Percentiles rank a stretch among this genome's conserved stretches.
Conservation (phyloP, 2,888 invertebrate genomes). For the Plemyria rubiginata region DNA sequence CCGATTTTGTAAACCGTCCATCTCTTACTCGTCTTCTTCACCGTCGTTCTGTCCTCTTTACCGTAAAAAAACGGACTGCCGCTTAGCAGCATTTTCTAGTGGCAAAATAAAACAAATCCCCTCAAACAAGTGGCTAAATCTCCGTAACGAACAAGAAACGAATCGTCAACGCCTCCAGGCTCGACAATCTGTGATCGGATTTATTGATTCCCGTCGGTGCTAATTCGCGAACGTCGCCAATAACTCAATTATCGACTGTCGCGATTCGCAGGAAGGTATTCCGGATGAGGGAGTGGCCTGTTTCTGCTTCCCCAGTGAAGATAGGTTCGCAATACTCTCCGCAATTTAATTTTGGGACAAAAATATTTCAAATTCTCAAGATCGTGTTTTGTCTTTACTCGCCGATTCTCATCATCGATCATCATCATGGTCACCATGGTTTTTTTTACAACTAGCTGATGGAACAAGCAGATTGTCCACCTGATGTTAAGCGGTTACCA, state of each 20-base stretch:
- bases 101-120: background rate
- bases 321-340: too few relatives aligned
- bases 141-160: constrained; percentile 25
- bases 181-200: constrained; percentile 31
- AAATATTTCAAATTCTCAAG: background rate
- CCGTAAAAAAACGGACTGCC: too few relatives aligned
- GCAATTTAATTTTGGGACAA: background rate
- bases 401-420: too few relatives aligned
- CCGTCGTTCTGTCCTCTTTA: too few relatives aligned
- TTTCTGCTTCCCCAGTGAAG: constrained; percentile 2
- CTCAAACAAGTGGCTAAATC: constrained; percentile 5
- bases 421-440: too few relatives aligned
- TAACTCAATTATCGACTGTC: constrained; percentile 39
- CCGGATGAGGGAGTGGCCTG: constrained; percentile 25
- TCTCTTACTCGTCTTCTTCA: too few relatives aligned
- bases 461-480: too few relatives aligned
- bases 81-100: background rate
- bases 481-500: too few relatives aligned
- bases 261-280: constrained; percentile 28
- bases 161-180: constrained; percentile 21
- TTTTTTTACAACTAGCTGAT: too few relatives aligned
- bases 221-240: constrained; percentile 35
- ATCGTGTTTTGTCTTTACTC: background rate
- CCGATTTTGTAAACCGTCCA: too few relatives aligned
- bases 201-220: constrained; percentile 30